Evolutionary conservation across 2,888 invertebrate species (phyloP).

Genomic region (Emmelina monodactyla): DNA sequence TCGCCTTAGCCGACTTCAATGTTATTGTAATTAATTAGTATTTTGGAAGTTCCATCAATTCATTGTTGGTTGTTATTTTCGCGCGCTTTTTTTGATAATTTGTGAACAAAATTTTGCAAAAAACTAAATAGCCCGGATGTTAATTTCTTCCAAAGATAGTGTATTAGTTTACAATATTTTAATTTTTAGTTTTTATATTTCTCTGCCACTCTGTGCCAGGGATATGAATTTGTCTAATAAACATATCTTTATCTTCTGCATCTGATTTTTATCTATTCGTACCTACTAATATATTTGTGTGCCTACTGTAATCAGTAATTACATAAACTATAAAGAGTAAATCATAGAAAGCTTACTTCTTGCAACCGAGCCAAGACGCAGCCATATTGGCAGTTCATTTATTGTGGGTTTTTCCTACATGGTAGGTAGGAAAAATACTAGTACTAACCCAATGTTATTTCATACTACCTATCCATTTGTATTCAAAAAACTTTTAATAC

Average conservation of each 20-base stretch:
- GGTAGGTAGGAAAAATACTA: too few relatives aligned
- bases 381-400: too few relatives aligned
- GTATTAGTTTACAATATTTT: conserved; percentile 44
- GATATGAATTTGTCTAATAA: conserved; percentile 61
- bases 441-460: too few relatives aligned
- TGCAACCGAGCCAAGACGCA: too few relatives aligned
- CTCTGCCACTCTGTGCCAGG: conserved; percentile 27
- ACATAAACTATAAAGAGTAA: too few relatives aligned
- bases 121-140: conserved; percentile 34
- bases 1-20: conserved; percentile 18
- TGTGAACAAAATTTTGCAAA: conserved; percentile 22
- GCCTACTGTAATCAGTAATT: too few relatives aligned
- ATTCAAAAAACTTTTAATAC: too few relatives aligned
- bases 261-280: conserved; percentile 26
- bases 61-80: conserved; percentile 19
- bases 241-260: conserved; percentile 59
- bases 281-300: too few relatives aligned
- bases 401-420: too few relatives aligned
- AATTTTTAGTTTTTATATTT: conserved; percentile 40
- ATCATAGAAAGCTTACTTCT: too few relatives aligned
- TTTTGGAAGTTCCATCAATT: conserved; percentile 25
- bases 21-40: conserved; percentile 20
- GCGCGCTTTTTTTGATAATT: conserved; percentile 13
- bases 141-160: conserved; percentile 62
- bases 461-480: too few relatives aligned